phyloP scores from a whole-genome alignment of 23 tunicate genomes.

The Styela clava region DNA sequence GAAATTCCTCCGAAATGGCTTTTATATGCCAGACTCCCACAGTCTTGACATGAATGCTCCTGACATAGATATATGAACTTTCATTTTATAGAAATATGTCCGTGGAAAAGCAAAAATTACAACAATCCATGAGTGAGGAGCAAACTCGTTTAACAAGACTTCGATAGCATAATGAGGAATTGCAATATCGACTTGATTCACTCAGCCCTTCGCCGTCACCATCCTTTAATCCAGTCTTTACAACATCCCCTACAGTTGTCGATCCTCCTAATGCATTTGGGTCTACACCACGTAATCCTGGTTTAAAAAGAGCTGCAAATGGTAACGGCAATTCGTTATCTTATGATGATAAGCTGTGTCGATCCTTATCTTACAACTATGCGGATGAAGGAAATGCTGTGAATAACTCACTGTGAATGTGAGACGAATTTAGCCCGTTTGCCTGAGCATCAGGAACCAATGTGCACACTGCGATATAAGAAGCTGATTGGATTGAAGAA shows the following conservation, averaged over 20 bases:
- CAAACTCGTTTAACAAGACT: conserved; percentile 28
- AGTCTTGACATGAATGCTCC: too few species aligned
- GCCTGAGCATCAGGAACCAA: too few species aligned
- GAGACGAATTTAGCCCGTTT: too few species aligned
- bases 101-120: conserved; percentile 17
- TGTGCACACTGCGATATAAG: too few species aligned
- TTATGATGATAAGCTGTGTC: neutral
- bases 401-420: neutral
- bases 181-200: conserved; percentile 56
- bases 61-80: too few species aligned
- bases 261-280: neutral
- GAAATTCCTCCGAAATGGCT: too few species aligned
- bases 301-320: neutral
- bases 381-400: neutral
- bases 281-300: neutral
- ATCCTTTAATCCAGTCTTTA: conserved; percentile 78
- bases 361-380: neutral
- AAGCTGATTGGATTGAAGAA: too few species aligned
- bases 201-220: conserved; percentile 64
- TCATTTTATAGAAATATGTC: conserved; percentile 17
- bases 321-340: neutral
- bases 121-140: conserved; percentile 44
- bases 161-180: conserved; percentile 71
- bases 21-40: too few species aligned
- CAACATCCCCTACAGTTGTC: conserved; percentile 52